A percentile compares a stretch with the other conserved stretches of the same genome.
phyloP scores from a whole-genome alignment of 2,888 invertebrate species.

The Heliothis peltigera region DNA sequence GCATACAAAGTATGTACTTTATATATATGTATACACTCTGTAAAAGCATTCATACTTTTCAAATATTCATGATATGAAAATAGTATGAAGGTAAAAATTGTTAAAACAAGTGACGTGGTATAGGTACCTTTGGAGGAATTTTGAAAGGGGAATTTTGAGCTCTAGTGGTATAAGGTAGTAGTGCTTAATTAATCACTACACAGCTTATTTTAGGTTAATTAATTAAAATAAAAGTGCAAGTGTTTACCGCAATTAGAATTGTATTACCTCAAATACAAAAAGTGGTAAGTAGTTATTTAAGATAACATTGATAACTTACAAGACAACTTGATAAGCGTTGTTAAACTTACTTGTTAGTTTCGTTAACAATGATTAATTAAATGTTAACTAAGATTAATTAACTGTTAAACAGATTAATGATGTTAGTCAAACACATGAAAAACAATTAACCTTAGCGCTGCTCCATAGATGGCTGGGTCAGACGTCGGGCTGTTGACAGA shows the following conservation, averaged over 20 bases:
- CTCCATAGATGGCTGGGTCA: conserved; percentile 49
- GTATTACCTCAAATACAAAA: no score
- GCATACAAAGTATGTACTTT: conserved; percentile 3
- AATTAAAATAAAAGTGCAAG: not conserved
- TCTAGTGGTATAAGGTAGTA: conserved; percentile 1
- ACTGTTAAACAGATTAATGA: conserved; percentile 9
- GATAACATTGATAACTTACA: no score
- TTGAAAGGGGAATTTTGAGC: conserved; percentile 1
- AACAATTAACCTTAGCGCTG: conserved; percentile 68
- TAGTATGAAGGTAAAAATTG: conserved; percentile 20
- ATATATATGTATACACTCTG: no score
- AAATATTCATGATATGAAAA: conserved; percentile 38
- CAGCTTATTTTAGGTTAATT: conserved; percentile 1
- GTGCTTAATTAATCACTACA: not conserved
- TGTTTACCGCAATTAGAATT: no score
- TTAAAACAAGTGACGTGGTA: conserved; percentile 5
- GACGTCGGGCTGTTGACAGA: conserved; percentile 74
- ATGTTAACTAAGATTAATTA: conserved; percentile 22
- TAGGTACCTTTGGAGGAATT: no score
- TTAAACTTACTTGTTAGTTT: conserved; percentile 12
- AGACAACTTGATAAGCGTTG: not conserved
- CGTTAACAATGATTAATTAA: conserved; percentile 5
- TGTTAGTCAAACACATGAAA: conserved; percentile 57
- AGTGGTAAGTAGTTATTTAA: no score
- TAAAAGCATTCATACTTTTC: conserved; percentile 12